These are phyloP conservation scores for Odobenus rosmarus DNA, from an alignment of 2,113 vertebrate species.

Conservation along the genomic window DNA sequence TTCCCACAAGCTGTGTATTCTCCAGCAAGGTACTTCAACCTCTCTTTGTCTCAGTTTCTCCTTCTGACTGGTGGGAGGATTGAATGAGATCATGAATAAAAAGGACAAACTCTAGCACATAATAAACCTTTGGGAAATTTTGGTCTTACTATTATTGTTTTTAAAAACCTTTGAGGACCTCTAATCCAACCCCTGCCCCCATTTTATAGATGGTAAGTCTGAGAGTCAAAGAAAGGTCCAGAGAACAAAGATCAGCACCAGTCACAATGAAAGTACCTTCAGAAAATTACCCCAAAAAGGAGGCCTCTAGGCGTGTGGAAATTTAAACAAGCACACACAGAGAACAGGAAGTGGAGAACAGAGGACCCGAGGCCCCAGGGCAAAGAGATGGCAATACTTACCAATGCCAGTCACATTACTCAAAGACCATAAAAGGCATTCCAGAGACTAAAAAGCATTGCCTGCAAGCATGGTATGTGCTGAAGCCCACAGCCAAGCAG, in stretches of 20 bases:
- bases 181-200: not conserved
- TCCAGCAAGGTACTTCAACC: too few relatives aligned
- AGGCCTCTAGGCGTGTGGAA: too few relatives aligned
- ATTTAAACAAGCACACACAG: not conserved
- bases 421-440: not conserved
- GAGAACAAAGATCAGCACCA: not conserved
- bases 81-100: not conserved
- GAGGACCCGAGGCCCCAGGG: not conserved
- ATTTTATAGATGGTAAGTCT: not conserved
- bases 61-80: not conserved
- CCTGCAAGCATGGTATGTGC: not conserved
- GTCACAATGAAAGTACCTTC: not conserved
- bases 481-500: not conserved
- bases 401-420: not conserved
- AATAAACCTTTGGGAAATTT: not conserved
- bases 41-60: not conserved
- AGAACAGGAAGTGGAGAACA: not conserved
- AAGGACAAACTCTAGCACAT: not conserved
- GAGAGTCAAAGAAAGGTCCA: not conserved
- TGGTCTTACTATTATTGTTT: not conserved
- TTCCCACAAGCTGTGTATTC: not conserved
- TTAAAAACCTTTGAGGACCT: not conserved
- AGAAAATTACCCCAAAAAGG: not conserved
- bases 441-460: not conserved
- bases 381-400: not conserved